Conservation (phyloP, 2,888 invertebrate genomes). For the Galerucella nymphaeae region DNA sequence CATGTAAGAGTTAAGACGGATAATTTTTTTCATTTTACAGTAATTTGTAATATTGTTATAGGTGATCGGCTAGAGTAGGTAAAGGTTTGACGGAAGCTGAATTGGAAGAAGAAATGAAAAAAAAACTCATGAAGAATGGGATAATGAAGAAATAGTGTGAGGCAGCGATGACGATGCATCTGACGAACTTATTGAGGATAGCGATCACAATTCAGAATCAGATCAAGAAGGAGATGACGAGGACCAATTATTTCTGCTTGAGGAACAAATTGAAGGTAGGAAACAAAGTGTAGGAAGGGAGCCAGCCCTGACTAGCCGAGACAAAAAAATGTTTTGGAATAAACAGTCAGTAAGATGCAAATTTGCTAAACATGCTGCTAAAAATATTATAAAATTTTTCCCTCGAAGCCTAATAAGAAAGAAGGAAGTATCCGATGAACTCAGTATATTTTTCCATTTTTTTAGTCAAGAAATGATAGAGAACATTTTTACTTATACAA, state of each 20-base stretch:
- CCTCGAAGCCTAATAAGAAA: too few relatives aligned
- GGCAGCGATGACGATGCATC: slow-evolving; percentile 7
- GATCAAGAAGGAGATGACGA: slow-evolving; percentile 1
- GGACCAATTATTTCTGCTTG: too few relatives aligned
- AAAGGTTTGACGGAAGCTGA: background rate
- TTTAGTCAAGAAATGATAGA: too few relatives aligned
- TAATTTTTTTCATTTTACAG: too few relatives aligned
- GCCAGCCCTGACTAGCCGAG: background rate
- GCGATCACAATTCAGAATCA: slow-evolving; percentile 1
- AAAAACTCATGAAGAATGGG: too few relatives aligned
- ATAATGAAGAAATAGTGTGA: background rate
- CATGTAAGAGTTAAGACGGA: background rate
- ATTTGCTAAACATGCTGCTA: background rate
- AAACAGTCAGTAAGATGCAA: background rate
- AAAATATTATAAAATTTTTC: background rate
- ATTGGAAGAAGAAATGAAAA: too few relatives aligned
- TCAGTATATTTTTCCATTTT: too few relatives aligned
- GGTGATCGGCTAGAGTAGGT: background rate
- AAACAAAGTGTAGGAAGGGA: too few relatives aligned
- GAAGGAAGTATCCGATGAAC: too few relatives aligned
- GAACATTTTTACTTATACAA: too few relatives aligned
- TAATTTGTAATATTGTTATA: background rate
- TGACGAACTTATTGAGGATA: slow-evolving; percentile 3
- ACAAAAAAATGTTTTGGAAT: background rate
- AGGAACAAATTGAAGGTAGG: background rate